These are phyloP conservation scores for Porites cylindrica DNA, from an alignment of 92 coral and sea anemone genomes.

Conservation along the genomic window DNA sequence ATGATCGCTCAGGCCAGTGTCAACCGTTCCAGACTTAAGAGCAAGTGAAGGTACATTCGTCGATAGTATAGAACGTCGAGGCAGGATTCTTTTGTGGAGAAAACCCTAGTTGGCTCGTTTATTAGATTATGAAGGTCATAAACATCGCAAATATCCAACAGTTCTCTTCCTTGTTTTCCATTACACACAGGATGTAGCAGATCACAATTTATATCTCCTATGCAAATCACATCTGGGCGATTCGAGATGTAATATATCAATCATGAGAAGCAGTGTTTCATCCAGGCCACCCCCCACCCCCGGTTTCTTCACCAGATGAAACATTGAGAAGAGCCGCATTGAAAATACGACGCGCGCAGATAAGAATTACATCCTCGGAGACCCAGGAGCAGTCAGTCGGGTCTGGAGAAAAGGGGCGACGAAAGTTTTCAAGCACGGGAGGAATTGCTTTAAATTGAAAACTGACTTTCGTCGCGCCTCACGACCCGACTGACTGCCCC, in stretches of 20 bases:
- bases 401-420: too few relatives aligned
- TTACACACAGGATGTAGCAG: slow-evolving; percentile 45
- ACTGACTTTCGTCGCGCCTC: too few relatives aligned
- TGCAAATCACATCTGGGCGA: slow-evolving; percentile 24
- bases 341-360: too few relatives aligned
- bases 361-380: too few relatives aligned
- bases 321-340: too few relatives aligned
- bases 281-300: too few relatives aligned
- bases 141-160: slow-evolving; percentile 54
- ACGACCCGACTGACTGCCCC: too few relatives aligned
- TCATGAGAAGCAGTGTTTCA: too few relatives aligned
- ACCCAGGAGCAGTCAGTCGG: too few relatives aligned
- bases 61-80: slow-evolving; percentile 20
- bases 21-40: slow-evolving; percentile 39
- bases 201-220: slow-evolving; percentile 40
- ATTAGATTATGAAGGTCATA: slow-evolving; percentile 51
- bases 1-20: slow-evolving; percentile 52
- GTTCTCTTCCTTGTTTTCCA: slow-evolving; percentile 45
- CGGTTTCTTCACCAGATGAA: too few relatives aligned
- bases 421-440: too few relatives aligned
- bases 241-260: neutral
- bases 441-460: too few relatives aligned
- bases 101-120: slow-evolving; percentile 54
- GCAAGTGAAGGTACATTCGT: slow-evolving; percentile 44
- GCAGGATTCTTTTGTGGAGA: slow-evolving; percentile 38